Base-by-base conservation (phyloP, 2,888 invertebrate genomes). In the Acanthosoma haemorrhoidale region DNA sequence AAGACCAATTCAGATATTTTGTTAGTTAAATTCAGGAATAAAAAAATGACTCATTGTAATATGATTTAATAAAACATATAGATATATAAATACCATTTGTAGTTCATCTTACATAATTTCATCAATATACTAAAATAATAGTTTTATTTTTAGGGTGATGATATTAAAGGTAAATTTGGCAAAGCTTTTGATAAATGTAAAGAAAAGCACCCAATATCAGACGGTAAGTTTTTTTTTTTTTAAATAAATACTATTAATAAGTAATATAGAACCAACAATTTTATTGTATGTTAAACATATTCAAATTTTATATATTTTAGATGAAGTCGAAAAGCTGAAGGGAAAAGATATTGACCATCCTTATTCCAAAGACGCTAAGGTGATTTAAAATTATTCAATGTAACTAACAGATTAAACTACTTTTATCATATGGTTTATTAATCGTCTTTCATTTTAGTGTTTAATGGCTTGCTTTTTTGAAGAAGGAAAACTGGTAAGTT, bases 401-500 rank as follows among this genome's bases (percentile, higher is more conserved):
- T 25, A 29, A 51, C 11, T 41, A 31, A 13, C 4, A 34, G 2
- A 3, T 21, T 3, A 21, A 29, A 3, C 31, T 51, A 13, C 25
- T 51, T 32, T 59, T 18, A 1, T 3, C 4, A 16, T 9, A 16
- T 34, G 32, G 15, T 68, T 29, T 57, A 1, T 4, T 1, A 21
- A 3, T 57, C 58, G 6, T 43, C 5, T 39, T 25, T 1, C 8
- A 11, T 72, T 72, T 68, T 51, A 72, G 72, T 72, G 72, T 25
- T 38, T 71, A n/a, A 71, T 72, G 66, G 71, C 72, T 21, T 72
- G 72, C 57, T 69, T 72, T 34, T 29, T 72, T n/a, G 69, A 61
- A 36, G 71, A 72, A 71, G 70, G 71, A 25, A 72, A 71, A 68
- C 66, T 72, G 13, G 72, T 72, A 36, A 71, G 72, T 71, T 39